Conservation (phyloP, 2,797 vertebrate species). For the Acestrorhynchus altus region DNA sequence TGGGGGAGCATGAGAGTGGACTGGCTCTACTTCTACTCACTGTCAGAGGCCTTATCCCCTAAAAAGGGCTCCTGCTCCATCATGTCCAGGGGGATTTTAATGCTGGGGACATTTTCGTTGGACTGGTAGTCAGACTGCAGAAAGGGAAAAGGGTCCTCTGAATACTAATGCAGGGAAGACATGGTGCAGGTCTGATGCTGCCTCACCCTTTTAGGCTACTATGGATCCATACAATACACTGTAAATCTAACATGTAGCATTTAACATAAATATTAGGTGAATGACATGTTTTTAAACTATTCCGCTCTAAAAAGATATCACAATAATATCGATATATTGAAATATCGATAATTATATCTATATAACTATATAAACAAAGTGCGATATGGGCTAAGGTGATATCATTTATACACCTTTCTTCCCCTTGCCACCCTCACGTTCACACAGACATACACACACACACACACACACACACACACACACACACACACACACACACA, state of each 20-base stretch:
- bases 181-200: conserved; percentile 39
- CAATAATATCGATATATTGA: too few species aligned
- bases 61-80: conserved; percentile 99
- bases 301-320: not conserved
- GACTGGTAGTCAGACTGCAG: conserved; percentile 97
- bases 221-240: not conserved
- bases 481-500: too few species aligned
- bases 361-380: too few species aligned
- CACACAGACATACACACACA: too few species aligned
- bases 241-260: not conserved
- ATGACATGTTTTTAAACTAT: not conserved
- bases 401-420: too few species aligned
- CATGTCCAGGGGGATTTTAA: conserved; percentile 99
- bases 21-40: conserved; percentile 86
- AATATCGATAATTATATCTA: too few species aligned
- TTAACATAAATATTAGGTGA: not conserved
- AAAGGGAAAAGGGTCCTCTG: conserved; percentile 46
- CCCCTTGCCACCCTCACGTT: too few species aligned
- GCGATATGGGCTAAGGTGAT: too few species aligned
- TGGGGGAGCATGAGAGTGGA: conserved; percentile 12
- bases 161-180: conserved; percentile 24
- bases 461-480: too few species aligned
- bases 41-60: conserved; percentile 93
- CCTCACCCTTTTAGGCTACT: not conserved
- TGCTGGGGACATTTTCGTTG: conserved; percentile 95